Evolutionary conservation across 2,113 vertebrate genomes (phyloP), one percentile per base, ranked within the genome.

Genomic region (Miniopterus natalensis): DNA sequence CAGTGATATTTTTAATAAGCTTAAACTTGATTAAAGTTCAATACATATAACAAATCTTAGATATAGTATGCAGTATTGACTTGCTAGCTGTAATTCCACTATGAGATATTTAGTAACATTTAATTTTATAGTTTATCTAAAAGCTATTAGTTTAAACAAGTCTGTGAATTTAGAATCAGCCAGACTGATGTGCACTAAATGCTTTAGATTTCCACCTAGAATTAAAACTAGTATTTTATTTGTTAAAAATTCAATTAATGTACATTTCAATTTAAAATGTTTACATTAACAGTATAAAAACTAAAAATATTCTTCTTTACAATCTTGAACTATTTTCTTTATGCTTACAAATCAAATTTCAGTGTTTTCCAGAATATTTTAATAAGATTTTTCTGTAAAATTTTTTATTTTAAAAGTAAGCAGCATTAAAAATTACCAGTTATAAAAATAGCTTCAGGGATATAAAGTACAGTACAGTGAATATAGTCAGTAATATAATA

Each of bases 71-170:
- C 7, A 71, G 27, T 40, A 96, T 42, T 89, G 71, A 90, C 90
- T 94, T 84, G 84, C 9, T 80, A 95, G 29, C 73, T 95, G 7
- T 63, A 85, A 86, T 63, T 84, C 36, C 6, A 80, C 71, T 36
- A 29, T n/a, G 27, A 88, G 53, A 29, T 55, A 53, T 49, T 90
- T 86, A 91, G 57, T 63, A 71, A 77, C 20, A 84, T 55, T 49
- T 65, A 88, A 84, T 87, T 84, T 74, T 42, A 29, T 87, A 90
- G 55, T 79, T 91, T 87, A 79, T 81, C 75, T 79, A 90, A 87
- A 31, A 75, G 12, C 53, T 87, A 70, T 45, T 81, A 68, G 12
- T 79, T 92, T 88, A 90, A 92, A 92, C 31, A 75, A 86, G 51
- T 87, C 55, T 59, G 27, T 89, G 95, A 73, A 74, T 71, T 89